Evolutionary conservation across 2,113 vertebrate species (phyloP).

Genomic region (Steatornis caripensis): DNA sequence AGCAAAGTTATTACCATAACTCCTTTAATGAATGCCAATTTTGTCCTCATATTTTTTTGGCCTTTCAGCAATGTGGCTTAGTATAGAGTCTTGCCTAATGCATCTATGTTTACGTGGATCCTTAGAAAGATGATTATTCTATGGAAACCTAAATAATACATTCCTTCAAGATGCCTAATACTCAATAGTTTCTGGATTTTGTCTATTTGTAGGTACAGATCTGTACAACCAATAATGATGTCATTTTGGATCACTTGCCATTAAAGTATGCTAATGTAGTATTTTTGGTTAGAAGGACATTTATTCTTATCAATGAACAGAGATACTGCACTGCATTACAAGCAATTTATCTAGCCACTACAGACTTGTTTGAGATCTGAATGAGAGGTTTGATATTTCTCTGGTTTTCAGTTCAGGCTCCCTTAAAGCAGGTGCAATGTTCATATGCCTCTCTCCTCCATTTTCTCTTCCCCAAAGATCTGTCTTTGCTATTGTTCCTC

Average conservation of each 20-base stretch:
- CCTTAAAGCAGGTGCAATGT: background rate
- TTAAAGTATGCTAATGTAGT: background rate
- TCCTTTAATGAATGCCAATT: background rate
- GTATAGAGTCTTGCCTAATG: background rate
- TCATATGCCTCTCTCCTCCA: background rate
- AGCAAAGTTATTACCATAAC: background rate
- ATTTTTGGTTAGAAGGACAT: background rate
- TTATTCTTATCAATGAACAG: background rate
- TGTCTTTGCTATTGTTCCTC: background rate
- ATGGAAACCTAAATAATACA: background rate
- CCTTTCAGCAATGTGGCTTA: background rate
- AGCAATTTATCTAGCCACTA: background rate
- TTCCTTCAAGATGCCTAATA: background rate
- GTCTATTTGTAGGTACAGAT: background rate
- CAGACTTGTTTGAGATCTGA: background rate
- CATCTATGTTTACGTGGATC: background rate
- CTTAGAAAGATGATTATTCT: background rate
- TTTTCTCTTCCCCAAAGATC: background rate
- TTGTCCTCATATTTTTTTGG: background rate
- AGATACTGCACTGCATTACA: background rate
- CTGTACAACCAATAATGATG: background rate
- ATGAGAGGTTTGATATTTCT: background rate
- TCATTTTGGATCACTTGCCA: background rate
- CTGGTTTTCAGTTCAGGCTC: background rate
- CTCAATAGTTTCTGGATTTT: background rate